A percentile compares a stretch with the other conserved stretches of the same genome.
phyloP scores from a whole-genome alignment of 37 sponge, comb jelly and placozoan genomes.

The Geodia barretti region DNA sequence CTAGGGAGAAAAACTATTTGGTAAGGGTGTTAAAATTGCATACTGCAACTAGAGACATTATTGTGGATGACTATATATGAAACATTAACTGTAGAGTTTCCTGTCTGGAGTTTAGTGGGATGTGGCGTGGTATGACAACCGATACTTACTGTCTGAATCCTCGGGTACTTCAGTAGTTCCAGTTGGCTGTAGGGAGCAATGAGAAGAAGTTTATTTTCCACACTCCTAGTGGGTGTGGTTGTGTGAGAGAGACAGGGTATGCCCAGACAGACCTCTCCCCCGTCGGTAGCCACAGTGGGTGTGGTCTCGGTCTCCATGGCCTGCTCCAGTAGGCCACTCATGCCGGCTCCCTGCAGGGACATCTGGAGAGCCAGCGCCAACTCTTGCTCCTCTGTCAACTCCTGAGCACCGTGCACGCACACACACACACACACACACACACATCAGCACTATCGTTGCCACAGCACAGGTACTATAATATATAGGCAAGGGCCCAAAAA shows the following conservation, averaged over 20 bases:
- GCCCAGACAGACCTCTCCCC: background rate
- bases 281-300: background rate
- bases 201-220: background rate
- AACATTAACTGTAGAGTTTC: too few relatives aligned
- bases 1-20: too few relatives aligned
- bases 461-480: too few relatives aligned
- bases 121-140: too few relatives aligned
- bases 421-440: background rate
- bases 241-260: too few relatives aligned
- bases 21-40: too few relatives aligned
- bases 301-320: conserved; percentile 11
- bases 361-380: conserved; percentile 94
- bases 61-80: too few relatives aligned
- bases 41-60: too few relatives aligned
- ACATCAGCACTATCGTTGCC: background rate
- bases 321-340: background rate
- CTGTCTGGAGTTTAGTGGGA: too few relatives aligned
- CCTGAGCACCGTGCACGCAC: conserved; percentile 51
- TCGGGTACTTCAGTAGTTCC: background rate
- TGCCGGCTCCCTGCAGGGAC: conserved; percentile 49
- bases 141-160: background rate
- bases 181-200: background rate
- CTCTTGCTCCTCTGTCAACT: conserved; percentile 92
- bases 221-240: too few relatives aligned
- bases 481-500: too few relatives aligned